phyloP scores from a whole-genome alignment of 2,888 invertebrate species.

The Beris chalybata region DNA sequence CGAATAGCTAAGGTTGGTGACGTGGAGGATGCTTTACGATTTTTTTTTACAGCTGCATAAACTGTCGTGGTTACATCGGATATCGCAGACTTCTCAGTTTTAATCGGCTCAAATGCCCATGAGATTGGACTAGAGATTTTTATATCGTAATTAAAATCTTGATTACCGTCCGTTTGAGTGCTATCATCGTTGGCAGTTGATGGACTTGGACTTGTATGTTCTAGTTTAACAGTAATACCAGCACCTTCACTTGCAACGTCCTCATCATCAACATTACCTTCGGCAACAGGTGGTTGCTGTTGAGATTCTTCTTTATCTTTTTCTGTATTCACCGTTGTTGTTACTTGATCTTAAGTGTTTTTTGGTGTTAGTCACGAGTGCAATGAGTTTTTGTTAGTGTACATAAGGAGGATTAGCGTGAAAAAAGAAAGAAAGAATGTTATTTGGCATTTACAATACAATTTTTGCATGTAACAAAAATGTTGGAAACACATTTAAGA shows the following conservation, averaged over 20 bases:
- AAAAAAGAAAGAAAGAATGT: constrained; percentile 24
- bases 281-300: constrained; percentile 24
- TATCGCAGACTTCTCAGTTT: constrained; percentile 33
- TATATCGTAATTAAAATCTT: constrained; percentile 51
- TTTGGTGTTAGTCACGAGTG: constrained; percentile 23
- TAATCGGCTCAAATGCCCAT: constrained; percentile 52
- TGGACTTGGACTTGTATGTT: constrained; percentile 38
- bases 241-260: constrained; percentile 10
- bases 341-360: constrained; percentile 27
- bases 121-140: constrained; percentile 55
- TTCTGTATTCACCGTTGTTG: constrained; percentile 1
- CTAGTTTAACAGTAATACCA: constrained; percentile 38
- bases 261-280: constrained; percentile 31
- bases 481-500: constrained; percentile 2
- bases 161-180: constrained; percentile 33
- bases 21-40: constrained; percentile 12
- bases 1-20: constrained; percentile 18
- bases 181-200: constrained; percentile 34
- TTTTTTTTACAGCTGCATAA: constrained; percentile 31
- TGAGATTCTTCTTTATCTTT: constrained; percentile 15
- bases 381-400: not conserved
- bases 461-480: not conserved
- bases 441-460: constrained; percentile 2
- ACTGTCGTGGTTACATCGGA: constrained; percentile 29
- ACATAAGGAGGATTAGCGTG: constrained; percentile 22